Evolutionary conservation across 1,140 invertebrate genomes (phyloP), one percentile per base, ranked within the genome.

Genomic region (Aleiodes sp.): DNA sequence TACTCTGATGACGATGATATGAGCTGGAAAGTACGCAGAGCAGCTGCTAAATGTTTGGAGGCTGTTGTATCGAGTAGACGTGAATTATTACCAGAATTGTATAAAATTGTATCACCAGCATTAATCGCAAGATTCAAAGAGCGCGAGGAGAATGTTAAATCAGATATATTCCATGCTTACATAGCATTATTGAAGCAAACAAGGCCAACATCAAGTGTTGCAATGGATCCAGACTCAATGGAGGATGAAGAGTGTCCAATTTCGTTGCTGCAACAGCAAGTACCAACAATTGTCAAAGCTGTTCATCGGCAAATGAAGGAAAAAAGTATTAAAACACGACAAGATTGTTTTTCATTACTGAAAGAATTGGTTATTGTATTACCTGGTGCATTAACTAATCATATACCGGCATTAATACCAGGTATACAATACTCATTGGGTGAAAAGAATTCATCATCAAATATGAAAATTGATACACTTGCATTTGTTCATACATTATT

Each of bases 1-100:
- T 99, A 98, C 81, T 98, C 96, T 35, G 97, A 99, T 84, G 97
- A 99, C 86, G 98, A 99, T 83, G 98, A 99, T 82, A 97, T 99
- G 94, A 98, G 96, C 67, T 99, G 98, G 98, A 99, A 99, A 88
- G 93, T 88, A 41, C 88, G 98, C 57, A 89, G 98, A 46, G 94
- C 97, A 3, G 95, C 98, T 31, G 98, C 98, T 0, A 99, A 99
- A 86, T 99, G 98, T 82, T 86, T 99, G 4, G 97, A 99, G 86
- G 95, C 97, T 7, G 91, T 99, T 16, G 96, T 99, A 69, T 89
- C 93, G 0, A 98, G 96, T 0, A 89, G 97, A 68, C 93, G 96
- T 73, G 97, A 99, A 81, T 89, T 98, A 72, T 84, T 99, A 19
- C 86, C 92, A 7, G 96, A 98, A 65, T 94, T 99, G 82, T 99